Evolutionary conservation across 1,140 invertebrate genomes (phyloP).

Genomic region (Pararge aegeria): DNA sequence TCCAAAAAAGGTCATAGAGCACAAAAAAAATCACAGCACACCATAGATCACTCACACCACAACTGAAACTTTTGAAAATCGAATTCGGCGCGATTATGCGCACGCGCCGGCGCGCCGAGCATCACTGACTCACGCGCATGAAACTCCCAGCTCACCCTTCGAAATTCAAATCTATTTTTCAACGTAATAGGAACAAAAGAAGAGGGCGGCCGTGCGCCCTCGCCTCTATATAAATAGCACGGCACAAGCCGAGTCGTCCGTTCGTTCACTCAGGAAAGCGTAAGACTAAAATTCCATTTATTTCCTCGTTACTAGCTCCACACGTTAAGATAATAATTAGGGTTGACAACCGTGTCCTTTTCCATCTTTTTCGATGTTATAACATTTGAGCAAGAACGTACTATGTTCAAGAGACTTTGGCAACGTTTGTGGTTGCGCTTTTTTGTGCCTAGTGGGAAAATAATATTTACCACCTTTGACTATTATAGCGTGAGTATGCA

Average conservation of each 20-base stretch:
- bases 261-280: constrained; percentile 70
- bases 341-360: constrained; percentile 14
- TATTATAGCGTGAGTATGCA: too few relatives aligned
- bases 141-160: constrained; percentile 47
- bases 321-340: constrained; percentile 25
- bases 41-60: constrained; percentile 33
- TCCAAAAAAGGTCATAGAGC: constrained; percentile 6
- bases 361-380: neutral
- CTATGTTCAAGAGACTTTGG: too few relatives aligned
- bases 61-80: constrained; percentile 18
- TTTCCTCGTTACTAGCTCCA: constrained; percentile 48
- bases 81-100: constrained; percentile 41
- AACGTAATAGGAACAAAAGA: constrained; percentile 76
- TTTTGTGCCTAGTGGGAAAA: too few relatives aligned
- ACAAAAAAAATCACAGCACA: constrained; percentile 28
- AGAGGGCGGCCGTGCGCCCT: constrained; percentile 68
- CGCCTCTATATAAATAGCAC: constrained; percentile 53
- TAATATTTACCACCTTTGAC: too few relatives aligned
- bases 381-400: too few relatives aligned
- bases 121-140: constrained; percentile 69
- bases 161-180: constrained; percentile 64
- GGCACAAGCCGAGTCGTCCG: constrained; percentile 48
- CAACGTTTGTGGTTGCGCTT: too few relatives aligned
- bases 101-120: constrained; percentile 59
- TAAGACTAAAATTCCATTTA: constrained; percentile 50